Base-by-base conservation (phyloP, 2,888 invertebrate species). In the Microctonus brassicae region DNA sequence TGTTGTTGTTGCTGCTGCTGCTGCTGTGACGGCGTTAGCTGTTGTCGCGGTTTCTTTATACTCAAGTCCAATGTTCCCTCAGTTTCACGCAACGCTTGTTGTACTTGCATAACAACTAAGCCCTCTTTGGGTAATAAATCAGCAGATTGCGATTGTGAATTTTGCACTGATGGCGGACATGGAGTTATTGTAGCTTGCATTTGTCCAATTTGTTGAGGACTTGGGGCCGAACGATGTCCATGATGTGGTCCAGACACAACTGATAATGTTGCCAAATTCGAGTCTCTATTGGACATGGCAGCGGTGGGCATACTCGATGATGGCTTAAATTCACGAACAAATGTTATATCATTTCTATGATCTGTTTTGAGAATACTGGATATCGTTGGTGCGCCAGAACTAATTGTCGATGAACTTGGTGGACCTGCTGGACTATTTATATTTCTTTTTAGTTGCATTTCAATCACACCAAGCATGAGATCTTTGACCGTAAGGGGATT, bases 401-500 rank as follows among this genome's bases (percentile, higher is more conserved):
- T 89, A 6, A 87, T 87, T 4, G 88, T 78, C 42, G 84, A 82
- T 2, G 86, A 82, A 58, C 80, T 77, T 22, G 79, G 61, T 20
- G 81, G 77, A 11, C 83, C 81, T 2, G 83, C 81, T 3, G 91
- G 90, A 73, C 90, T 89, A 75, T 92, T 92, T 3, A 86, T 87
- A 74, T 87, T 88, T 83, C 94, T 93, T 87, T 91, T 92, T 64
- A 96, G 88, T 77, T 93, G 93, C 84, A 93, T 91, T 87, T 96
- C 96, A 73, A 96, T 96, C 71, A 96, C 93, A 80, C 94, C 94
- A 78, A 93, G 90, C 85, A 96, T 93, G 70, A 95, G 91, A 86
- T 96, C 96, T 78, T 94, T 92, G 22, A 96, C 94, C 65, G 95
- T 94, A 73, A 94, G 89, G 24, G 93, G 92, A 72, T 91, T 90